These are phyloP conservation scores for Drosophila ustulata DNA, from an alignment of 2,888 invertebrate genomes.

Conservation along the genomic window DNA sequence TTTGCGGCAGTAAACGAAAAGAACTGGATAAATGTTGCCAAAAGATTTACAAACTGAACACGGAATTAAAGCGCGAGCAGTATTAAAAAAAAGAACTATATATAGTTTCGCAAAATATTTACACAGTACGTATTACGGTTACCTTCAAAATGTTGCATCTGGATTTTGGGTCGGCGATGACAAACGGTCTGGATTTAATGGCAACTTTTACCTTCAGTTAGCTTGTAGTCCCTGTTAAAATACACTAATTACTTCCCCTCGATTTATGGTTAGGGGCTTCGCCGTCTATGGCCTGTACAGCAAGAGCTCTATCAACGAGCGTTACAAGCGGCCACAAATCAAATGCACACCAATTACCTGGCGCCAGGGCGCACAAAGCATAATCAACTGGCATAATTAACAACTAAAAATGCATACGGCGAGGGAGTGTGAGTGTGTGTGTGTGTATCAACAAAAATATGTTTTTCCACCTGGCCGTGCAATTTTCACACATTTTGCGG, in stretches of 20 bases:
- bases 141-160: neutral
- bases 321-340: slow-evolving; percentile 76
- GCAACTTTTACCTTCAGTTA: slow-evolving; percentile 65
- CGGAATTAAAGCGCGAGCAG: neutral
- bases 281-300: neutral
- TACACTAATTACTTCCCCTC: slow-evolving; percentile 79
- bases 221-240: slow-evolving; percentile 70
- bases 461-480: slow-evolving; percentile 64
- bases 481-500: slow-evolving; percentile 79
- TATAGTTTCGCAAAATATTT: neutral
- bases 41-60: slow-evolving; percentile 27
- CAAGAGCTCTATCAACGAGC: slow-evolving; percentile 57
- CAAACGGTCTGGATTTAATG: slow-evolving; percentile 29
- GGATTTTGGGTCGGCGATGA: slow-evolving; percentile 11
- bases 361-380: slow-evolving; percentile 77
- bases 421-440: slow-evolving; percentile 11
- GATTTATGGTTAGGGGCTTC: slow-evolving; percentile 26
- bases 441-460: slow-evolving; percentile 72
- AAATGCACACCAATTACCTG: slow-evolving; percentile 80
- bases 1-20: slow-evolving; percentile 30
- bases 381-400: slow-evolving; percentile 79
- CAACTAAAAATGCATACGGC: slow-evolving; percentile 76
- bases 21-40: slow-evolving; percentile 37
- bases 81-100: too few species aligned
- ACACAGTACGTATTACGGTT: neutral